A percentile compares a stretch with the other conserved stretches of the same genome.
Evolutionary conservation across 1,140 invertebrate species (phyloP).

Genomic region (Apis cerana): DNA sequence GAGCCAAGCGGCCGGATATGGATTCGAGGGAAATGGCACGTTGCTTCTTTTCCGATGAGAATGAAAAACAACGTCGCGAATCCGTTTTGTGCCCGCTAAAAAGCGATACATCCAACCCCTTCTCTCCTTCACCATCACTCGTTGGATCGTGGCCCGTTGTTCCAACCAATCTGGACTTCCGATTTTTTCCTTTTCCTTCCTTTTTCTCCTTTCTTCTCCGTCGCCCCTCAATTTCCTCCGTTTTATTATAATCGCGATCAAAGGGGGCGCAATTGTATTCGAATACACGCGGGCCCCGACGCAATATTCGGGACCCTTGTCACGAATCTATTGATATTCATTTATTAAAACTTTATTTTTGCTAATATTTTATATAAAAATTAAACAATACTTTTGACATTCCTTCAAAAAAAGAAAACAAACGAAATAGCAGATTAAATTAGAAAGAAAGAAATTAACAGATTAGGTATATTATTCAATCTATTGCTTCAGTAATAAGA

Average conservation of each 20-base stretch:
- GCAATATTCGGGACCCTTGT: too few species aligned
- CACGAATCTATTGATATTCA: too few species aligned
- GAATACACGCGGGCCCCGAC: not conserved
- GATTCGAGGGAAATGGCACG: constrained; percentile 58
- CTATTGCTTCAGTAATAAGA: too few species aligned
- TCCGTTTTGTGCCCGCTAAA: constrained; percentile 47
- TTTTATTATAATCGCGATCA: constrained; percentile 46
- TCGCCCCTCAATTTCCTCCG: not conserved
- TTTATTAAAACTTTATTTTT: not conserved
- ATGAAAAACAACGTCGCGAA: constrained; percentile 61
- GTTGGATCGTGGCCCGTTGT: not conserved
- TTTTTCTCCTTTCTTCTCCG: too few species aligned
- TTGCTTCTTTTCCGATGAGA: constrained; percentile 59
- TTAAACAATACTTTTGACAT: too few species aligned
- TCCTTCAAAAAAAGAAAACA: too few species aligned
- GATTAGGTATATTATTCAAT: too few species aligned
- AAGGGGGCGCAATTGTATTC: constrained; percentile 20
- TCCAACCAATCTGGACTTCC: not conserved
- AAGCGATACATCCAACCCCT: constrained; percentile 27
- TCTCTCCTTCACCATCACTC: too few species aligned
- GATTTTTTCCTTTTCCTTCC: not conserved
- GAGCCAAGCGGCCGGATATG: constrained; percentile 51
- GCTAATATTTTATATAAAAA: too few species aligned
- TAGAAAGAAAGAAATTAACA: too few species aligned
- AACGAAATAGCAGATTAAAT: too few species aligned